These are phyloP conservation scores for Anaspis maculata DNA, from an alignment of 2,888 invertebrate genomes.

Conservation along the genomic window DNA sequence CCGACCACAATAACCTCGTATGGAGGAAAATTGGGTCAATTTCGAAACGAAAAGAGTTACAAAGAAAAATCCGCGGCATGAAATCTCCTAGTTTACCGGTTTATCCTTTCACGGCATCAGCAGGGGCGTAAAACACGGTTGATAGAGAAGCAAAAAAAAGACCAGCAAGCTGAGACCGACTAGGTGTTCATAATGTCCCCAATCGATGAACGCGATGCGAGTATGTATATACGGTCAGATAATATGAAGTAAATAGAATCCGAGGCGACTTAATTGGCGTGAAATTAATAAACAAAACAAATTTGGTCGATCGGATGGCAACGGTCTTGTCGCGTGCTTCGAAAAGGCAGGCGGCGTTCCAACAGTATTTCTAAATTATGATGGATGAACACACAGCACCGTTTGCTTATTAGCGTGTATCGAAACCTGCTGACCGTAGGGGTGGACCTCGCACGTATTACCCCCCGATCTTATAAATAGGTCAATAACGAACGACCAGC, in stretches of 20 bases:
- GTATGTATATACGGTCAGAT: too few species aligned
- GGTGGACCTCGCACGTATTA: too few species aligned
- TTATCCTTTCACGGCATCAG: conserved; percentile 24
- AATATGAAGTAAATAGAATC: too few species aligned
- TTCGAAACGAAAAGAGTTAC: conserved; percentile 8
- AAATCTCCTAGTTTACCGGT: conserved; percentile 13
- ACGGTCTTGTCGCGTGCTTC: conserved; percentile 20
- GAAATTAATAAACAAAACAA: conserved; percentile 10
- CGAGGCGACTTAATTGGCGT: conserved; percentile 6
- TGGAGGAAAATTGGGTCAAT: conserved; percentile 12
- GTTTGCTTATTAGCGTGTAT: conserved; percentile 24
- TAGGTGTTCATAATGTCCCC: too few species aligned
- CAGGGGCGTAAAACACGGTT: conserved; percentile 25
- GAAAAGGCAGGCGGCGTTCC: conserved; percentile 19
- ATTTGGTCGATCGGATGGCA: conserved; percentile 12
- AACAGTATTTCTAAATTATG: conserved; percentile 24
- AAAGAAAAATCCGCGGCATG: conserved; percentile 15
- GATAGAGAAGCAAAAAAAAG: conserved; percentile 27
- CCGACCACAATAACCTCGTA: too few species aligned
- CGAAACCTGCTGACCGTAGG: conserved; percentile 8
- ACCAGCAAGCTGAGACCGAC: too few species aligned
- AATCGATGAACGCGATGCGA: too few species aligned
- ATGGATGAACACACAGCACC: conserved; percentile 24
- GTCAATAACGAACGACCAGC: too few species aligned
- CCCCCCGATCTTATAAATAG: too few species aligned